These are phyloP conservation scores for Borostomias antarcticus DNA, from an alignment of 2,797 vertebrate species.

Conservation along the genomic window DNA sequence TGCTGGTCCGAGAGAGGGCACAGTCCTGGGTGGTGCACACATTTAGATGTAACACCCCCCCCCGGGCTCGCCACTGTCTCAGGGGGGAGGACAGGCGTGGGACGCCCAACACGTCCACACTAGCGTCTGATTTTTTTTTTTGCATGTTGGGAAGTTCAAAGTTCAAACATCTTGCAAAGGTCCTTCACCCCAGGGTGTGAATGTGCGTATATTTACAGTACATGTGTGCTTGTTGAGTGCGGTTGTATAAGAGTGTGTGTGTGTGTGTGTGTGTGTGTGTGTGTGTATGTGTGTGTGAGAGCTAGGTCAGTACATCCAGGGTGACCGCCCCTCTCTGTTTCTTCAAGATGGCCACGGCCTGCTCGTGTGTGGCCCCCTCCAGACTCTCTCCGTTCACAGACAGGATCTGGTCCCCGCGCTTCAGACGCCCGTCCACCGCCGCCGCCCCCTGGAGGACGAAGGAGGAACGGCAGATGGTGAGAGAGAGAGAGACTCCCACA, in stretches of 20 bases:
- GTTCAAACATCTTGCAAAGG: slow-evolving; percentile 13
- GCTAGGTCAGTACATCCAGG: slow-evolving; percentile 84
- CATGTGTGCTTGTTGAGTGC: slow-evolving; percentile 6
- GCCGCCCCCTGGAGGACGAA: slow-evolving; percentile 83
- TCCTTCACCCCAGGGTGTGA: slow-evolving; percentile 20
- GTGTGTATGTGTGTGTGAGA: slow-evolving; percentile 10
- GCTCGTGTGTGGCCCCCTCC: slow-evolving; percentile 88
- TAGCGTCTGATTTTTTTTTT: slow-evolving; percentile 44
- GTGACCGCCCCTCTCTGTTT: slow-evolving; percentile 85
- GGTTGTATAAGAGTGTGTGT: slow-evolving; percentile 17
- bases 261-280: slow-evolving; percentile 12
- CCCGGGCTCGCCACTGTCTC: too few species aligned
- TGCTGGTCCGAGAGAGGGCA: neutral
- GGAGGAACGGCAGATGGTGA: neutral
- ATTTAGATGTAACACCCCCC: neutral
- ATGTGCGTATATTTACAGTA: neutral
- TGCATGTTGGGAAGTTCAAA: slow-evolving; percentile 43
- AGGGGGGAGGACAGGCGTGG: neutral
- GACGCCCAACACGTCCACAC: neutral
- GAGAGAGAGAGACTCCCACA: too few species aligned
- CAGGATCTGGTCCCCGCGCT: slow-evolving; percentile 91
- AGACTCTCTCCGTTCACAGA: slow-evolving; percentile 87
- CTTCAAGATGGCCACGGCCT: slow-evolving; percentile 89
- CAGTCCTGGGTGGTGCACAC: neutral
- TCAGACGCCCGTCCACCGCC: slow-evolving; percentile 85